phyloP scores from a whole-genome alignment of 2,888 invertebrate species.

The Arrhopalites spinosus region DNA sequence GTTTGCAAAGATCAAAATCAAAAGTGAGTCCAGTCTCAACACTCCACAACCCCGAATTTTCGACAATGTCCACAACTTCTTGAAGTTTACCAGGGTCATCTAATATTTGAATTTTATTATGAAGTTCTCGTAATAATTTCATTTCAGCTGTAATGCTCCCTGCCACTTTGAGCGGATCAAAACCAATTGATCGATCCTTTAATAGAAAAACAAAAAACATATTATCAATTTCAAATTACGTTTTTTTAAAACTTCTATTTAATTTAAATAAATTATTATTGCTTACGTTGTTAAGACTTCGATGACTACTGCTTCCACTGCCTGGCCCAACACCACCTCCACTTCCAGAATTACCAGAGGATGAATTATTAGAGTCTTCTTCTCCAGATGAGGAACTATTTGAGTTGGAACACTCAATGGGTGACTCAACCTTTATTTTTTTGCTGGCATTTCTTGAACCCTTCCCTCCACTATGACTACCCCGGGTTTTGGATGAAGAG shows the following conservation, averaged over 20 bases:
- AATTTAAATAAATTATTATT: neutral
- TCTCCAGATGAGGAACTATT: constrained; percentile 11
- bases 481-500: neutral
- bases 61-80: constrained; percentile 55
- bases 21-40: constrained; percentile 54
- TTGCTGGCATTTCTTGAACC: neutral
- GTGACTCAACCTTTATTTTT: neutral
- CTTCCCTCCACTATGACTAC: neutral
- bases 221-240: neutral
- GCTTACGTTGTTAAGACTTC: neutral
- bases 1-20: constrained; percentile 56
- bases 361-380: constrained; percentile 25
- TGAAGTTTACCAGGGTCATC: constrained; percentile 54
- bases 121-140: constrained; percentile 54
- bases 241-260: neutral
- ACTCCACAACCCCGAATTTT: constrained; percentile 52
- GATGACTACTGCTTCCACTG: neutral
- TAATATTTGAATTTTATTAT: constrained; percentile 47
- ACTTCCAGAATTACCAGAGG: constrained; percentile 38
- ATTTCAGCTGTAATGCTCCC: constrained; percentile 56
- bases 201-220: neutral
- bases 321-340: neutral
- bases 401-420: neutral
- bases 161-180: constrained; percentile 53
- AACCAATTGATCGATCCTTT: constrained; percentile 32